Evolutionary conservation across 2,888 invertebrate genomes (phyloP), one percentile per base, ranked within the genome.

Genomic region (Operophtera brumata): DNA sequence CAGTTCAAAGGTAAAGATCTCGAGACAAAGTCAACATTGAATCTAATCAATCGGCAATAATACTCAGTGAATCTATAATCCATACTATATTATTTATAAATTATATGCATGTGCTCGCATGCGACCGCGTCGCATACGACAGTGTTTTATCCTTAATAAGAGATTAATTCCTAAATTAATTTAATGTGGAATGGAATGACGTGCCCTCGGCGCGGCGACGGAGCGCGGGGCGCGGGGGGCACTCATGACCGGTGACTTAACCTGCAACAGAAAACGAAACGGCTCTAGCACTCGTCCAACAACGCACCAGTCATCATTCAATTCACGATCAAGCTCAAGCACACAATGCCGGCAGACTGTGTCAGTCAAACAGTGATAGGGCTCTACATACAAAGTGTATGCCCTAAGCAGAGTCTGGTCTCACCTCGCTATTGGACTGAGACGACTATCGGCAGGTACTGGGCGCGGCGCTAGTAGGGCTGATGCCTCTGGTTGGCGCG

Each of bases 401-500:
- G 9, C 9, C 30, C 30, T 30, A 30, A 30, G 8, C 7, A 30
- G 30, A 9, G 7, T 30, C 9, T 6, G 36, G 46, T 12, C 78
- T 74, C 74, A 88, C 86, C 88, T 87, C 87, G 82, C 83, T 84
- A 84, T 85, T 84, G 87, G 83, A 86, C 80, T 86, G 87, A 87
- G 85, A 82, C 80, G 88, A 84, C 79, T 84, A 77, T 82, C 77
- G 84, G 83, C 86, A 84, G 86, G 86, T 84, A 84, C 83, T 69
- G 71, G 64, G 60, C 69, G 64, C 54, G 49, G 53, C 48, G 75
- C 82, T 94, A 96, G 91, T 96, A 96, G 84, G 96, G 96, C 91
- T 96, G 95, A 92, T 96, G 96, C 93, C 96, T 94, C 90, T 95
- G 95, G 91, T 95, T 95, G 81, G 94, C 92, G 77, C 94, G 93